Evolutionary conservation across 2,888 invertebrate genomes (phyloP).

Genomic region (Eupithecia insigniata): DNA sequence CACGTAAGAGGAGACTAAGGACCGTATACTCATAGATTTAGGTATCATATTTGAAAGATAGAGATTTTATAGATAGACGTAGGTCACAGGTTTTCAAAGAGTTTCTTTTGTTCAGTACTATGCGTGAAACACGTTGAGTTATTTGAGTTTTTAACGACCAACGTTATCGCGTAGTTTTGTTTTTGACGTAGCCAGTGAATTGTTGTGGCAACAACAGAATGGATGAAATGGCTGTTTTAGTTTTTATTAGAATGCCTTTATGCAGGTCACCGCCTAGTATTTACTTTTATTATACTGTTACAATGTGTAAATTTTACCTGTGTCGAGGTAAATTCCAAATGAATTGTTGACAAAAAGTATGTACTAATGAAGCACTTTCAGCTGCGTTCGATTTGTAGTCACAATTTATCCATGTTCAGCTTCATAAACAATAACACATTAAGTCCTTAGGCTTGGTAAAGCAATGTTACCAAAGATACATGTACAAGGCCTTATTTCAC

Average conservation of each 20-base stretch:
- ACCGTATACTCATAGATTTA: conserved; percentile 27
- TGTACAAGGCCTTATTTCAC: too few species aligned
- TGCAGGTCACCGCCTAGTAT: neutral
- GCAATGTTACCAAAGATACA: too few species aligned
- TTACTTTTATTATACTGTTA: neutral
- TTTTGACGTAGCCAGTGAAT: conserved; percentile 20
- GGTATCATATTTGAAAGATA: conserved; percentile 37
- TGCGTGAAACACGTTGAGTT: conserved; percentile 52
- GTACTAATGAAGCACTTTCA: conserved; percentile 1
- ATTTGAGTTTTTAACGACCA: conserved; percentile 43
- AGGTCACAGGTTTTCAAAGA: conserved; percentile 34
- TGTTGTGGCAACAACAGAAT: conserved; percentile 18
- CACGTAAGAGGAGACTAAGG: conserved; percentile 25
- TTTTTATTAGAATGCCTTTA: conserved; percentile 25
- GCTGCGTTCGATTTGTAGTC: neutral
- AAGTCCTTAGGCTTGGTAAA: too few species aligned
- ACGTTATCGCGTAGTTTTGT: conserved; percentile 31
- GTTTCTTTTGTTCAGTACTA: conserved; percentile 46
- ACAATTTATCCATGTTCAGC: neutral
- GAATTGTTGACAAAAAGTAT: conserved; percentile 1
- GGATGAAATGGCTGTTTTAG: conserved; percentile 10
- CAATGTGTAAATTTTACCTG: neutral
- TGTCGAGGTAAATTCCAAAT: neutral
- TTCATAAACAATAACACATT: neutral
- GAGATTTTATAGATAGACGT: conserved; percentile 41